A percentile compares a stretch with the other conserved stretches of the same genome.
Conservation (phyloP, 1,140 invertebrate genomes). For the Papilio aristodemus region DNA sequence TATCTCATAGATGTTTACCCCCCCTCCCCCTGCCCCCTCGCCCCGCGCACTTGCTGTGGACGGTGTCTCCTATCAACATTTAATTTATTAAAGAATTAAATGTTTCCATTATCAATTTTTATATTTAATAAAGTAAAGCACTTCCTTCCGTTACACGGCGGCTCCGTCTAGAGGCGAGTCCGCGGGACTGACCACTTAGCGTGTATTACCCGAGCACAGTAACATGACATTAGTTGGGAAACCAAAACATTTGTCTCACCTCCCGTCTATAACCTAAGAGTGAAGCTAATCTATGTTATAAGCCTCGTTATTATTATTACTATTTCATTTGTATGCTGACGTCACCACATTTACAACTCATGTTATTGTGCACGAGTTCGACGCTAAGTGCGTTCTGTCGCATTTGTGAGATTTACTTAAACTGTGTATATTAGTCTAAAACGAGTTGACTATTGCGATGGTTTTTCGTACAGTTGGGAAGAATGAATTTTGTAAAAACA, state of each 20-base stretch:
- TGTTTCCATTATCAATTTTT: constrained; percentile 55
- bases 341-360: background rate
- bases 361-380: background rate
- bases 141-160: constrained; percentile 38
- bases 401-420: background rate
- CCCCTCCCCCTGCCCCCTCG: no score
- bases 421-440: background rate
- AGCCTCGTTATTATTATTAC: no score
- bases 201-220: background rate
- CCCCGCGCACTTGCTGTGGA: constrained; percentile 55
- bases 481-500: background rate
- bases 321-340: background rate
- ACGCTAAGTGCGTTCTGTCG: background rate
- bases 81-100: constrained; percentile 47
- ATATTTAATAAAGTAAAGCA: constrained; percentile 44
- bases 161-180: constrained; percentile 1
- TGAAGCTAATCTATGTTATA: no score
- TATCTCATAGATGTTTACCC: constrained; percentile 41
- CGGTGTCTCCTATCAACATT: constrained; percentile 45
- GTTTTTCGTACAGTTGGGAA: background rate
- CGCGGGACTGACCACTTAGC: background rate
- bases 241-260: no score
- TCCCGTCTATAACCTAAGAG: no score
- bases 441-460: background rate
- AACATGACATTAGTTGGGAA: background rate